Evolutionary conservation across 2,888 invertebrate species (phyloP).

Genomic region (Monopis laevigella): DNA sequence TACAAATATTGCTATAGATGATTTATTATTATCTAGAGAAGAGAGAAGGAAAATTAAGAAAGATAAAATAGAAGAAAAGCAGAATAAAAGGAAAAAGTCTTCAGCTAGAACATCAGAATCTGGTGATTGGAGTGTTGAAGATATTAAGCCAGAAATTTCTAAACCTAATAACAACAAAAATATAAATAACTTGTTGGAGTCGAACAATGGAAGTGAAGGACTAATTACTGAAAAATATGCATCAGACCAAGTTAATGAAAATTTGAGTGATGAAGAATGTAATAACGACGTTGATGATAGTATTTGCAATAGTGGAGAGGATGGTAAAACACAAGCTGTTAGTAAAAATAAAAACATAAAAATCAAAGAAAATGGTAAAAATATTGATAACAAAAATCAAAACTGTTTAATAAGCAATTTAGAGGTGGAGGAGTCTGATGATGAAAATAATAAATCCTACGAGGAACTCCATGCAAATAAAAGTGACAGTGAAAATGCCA

Average conservation of each 20-base stretch:
- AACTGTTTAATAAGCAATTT: background rate
- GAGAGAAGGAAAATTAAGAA: slow-evolving; percentile 43
- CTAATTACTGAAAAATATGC: slow-evolving; percentile 15
- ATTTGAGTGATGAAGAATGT: background rate
- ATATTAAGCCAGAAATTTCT: slow-evolving; percentile 6
- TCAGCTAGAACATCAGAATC: slow-evolving; percentile 23
- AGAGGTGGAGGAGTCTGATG: slow-evolving; percentile 1
- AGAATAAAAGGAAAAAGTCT: slow-evolving; percentile 20
- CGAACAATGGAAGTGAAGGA: no score
- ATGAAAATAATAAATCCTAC: slow-evolving; percentile 16
- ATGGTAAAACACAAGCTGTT: background rate
- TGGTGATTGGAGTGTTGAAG: slow-evolving; percentile 33
- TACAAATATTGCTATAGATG: slow-evolving; percentile 44
- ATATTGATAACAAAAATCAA: background rate
- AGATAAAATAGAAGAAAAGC: slow-evolving; percentile 32
- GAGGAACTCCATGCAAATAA: slow-evolving; percentile 8
- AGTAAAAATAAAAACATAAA: background rate
- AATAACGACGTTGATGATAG: slow-evolving; percentile 1
- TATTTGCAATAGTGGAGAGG: slow-evolving; percentile 1
- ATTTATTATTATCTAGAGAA: slow-evolving; percentile 50
- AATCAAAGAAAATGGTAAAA: no score
- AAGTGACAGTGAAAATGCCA: slow-evolving; percentile 7
- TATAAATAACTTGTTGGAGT: no score
- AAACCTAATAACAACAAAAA: background rate
- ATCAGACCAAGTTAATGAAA: slow-evolving; percentile 15